Evolutionary conservation across 2,113 vertebrate species (phyloP), one percentile per base, ranked within the genome.

Genomic region (Podocnemis expansa): DNA sequence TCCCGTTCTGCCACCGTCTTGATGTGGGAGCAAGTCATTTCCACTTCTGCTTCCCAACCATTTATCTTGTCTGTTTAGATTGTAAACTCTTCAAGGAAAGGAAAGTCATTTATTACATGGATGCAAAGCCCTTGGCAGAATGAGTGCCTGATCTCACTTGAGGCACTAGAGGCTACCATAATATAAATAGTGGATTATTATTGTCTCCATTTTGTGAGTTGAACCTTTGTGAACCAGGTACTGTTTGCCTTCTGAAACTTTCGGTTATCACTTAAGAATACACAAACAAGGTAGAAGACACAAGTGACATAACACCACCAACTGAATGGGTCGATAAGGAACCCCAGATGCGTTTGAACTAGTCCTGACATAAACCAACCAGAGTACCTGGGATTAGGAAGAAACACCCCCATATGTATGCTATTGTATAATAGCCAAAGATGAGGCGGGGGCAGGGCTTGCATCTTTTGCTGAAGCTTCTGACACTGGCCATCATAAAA

Each of bases 1-100:
- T 43, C 2, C 31, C 67, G 56, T 52, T 13, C 75, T 25, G 16
- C n/a, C 2, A 3, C 60, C 19, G 43, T 2, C 4, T 73, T n/a
- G 27, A 43, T 0, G 1, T 8, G 17, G 27, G 21, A 8, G 34
- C 24, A 8, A 2, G 3, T 34, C 34, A 9, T 12, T 63, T 63
- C 49, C 52, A 55, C 41, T 47, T 10, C 25, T 1, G 60, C n/a
- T 63, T 63, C 16, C 31, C 31, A 63, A 34, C 31, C 60, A 63
- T 16, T 63, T 63, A 31, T 19, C 60, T 63, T 63, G 60, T 63
- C 60, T 19, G 19, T 63, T 63, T 63, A 63, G 31, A n/a, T n/a
- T 34, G 60, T 34, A 63, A 34, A 14, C 31, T n/a, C 60, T 34
- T 63, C 31, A 63, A 7, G 31, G 31, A 17, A 63, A 63, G 29